These are phyloP conservation scores for Passer domesticus DNA, from an alignment of 2,113 vertebrate genomes.

Conservation along the genomic window DNA sequence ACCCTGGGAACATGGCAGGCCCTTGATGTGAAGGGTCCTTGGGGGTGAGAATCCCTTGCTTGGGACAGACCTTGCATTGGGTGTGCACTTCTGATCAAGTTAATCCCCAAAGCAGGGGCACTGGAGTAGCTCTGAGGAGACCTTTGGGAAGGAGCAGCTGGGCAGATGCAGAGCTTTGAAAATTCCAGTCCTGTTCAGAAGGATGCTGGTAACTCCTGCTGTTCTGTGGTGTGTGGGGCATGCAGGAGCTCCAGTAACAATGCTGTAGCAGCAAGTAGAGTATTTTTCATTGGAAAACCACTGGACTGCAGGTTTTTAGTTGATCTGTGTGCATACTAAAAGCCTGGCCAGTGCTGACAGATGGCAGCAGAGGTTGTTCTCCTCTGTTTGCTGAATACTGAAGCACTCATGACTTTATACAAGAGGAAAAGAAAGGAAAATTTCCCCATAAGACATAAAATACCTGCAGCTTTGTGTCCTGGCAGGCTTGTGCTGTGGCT, in stretches of 20 bases:
- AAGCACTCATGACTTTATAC: background rate
- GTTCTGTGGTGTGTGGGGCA: background rate
- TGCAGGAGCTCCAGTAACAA: background rate
- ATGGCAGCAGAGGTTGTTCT: background rate
- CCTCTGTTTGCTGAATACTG: background rate
- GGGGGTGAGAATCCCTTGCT: background rate
- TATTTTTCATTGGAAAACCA: background rate
- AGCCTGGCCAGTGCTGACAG: background rate
- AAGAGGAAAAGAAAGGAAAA: background rate
- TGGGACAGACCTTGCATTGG: background rate
- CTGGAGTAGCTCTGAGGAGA: background rate
- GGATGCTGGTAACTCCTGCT: background rate
- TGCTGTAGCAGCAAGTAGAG: background rate
- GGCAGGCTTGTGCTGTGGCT: background rate
- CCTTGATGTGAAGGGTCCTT: background rate
- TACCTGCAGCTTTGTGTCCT: background rate
- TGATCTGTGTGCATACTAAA: background rate
- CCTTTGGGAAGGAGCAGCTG: background rate
- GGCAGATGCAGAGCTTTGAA: conserved; percentile 8
- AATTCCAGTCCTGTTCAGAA: conserved; percentile 21
- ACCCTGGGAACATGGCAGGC: background rate
- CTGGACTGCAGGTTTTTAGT: background rate
- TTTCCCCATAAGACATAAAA: background rate
- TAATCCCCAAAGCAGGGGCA: background rate
- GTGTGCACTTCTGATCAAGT: background rate